These are phyloP conservation scores for Drosophila pachea DNA, from an alignment of 1,140 invertebrate genomes.

Conservation along the genomic window DNA sequence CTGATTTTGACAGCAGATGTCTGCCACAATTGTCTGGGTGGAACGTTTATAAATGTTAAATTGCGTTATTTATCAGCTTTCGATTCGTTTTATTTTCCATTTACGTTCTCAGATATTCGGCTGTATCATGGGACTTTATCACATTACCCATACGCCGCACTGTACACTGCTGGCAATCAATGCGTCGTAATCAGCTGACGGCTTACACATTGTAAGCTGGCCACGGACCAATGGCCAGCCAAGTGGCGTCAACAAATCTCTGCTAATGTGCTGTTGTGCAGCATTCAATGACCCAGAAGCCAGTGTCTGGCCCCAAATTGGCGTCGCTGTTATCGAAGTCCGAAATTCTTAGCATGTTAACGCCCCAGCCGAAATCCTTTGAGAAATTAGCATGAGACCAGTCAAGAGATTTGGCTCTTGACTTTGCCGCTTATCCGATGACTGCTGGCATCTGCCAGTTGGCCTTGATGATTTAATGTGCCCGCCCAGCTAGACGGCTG, in stretches of 20 bases:
- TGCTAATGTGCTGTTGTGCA: conserved; percentile 43
- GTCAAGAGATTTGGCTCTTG: conserved; percentile 14
- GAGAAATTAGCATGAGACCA: conserved; percentile 51
- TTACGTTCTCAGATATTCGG: conserved; percentile 1
- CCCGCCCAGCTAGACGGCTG: background rate
- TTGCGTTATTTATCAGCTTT: conserved; percentile 49
- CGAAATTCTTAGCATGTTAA: conserved; percentile 34
- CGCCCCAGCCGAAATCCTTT: conserved; percentile 59
- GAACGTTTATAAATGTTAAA: conserved; percentile 62
- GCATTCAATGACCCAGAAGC: conserved; percentile 47
- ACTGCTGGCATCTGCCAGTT: conserved; percentile 11
- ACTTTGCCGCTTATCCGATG: conserved; percentile 8
- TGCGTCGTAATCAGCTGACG: conserved; percentile 58
- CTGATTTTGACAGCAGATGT: conserved; percentile 43
- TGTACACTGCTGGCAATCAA: conserved; percentile 46
- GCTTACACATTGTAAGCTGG: conserved; percentile 60
- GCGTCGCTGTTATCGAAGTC: conserved; percentile 24
- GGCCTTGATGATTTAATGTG: conserved; percentile 5
- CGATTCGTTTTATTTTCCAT: conserved; percentile 17
- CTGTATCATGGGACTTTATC: conserved; percentile 27
- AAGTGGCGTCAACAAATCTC: conserved; percentile 54
- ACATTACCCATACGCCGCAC: conserved; percentile 42
- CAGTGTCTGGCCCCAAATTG: conserved; percentile 6
- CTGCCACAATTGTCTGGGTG: conserved; percentile 18
- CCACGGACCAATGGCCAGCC: conserved; percentile 44